Evolutionary conservation across 2,113 vertebrate genomes (phyloP), one percentile per base, ranked within the genome.

Genomic region (Plecotus auritus): DNA sequence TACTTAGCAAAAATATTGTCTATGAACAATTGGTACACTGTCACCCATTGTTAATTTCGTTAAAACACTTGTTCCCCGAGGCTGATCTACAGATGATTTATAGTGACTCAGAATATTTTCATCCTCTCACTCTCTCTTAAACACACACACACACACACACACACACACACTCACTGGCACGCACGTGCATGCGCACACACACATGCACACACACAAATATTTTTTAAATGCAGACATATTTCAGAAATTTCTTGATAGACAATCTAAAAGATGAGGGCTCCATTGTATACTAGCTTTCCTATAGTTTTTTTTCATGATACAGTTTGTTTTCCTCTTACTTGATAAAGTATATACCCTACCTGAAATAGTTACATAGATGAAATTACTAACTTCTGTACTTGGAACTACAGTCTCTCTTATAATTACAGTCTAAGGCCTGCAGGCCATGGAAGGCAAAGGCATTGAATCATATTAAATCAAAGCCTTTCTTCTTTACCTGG

Each of bases 11-110:
- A 69, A 82, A 87, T 80, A n/a, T 90, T 42, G 89, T 42, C 72
- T 87, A 83, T 42, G 67, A 96, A 72, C 93, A 97, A 95, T 85
- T 96, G 96, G 47, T 85, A 96, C 70, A 61, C 30, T 96, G 47
- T 67, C 85, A 94, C 70, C 78, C n/a, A 84, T 91, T 96, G 95
- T 82, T 90, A 91, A 90, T 88, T 88, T 37, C 89, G 37, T 85
- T 92, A 90, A 86, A 78, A 18, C 22, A 20, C n/a, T 45, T 85
- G 9, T 17, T 49, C 20, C 37, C 22, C 35, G 7, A 88, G 59
- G 69, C 56, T 90, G 49, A 83, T 84, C 51, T 17, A 0, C 59
- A 92, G 69, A 51, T 90, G 45, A 83, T 82, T 49, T 17, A 0
- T 49, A 92, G n/a, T 90, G 40, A 81, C 47, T 7, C 30, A 94